These are phyloP conservation scores for Corvus moneduloides DNA, from an alignment of 2,113 vertebrate genomes.

Conservation along the genomic window DNA sequence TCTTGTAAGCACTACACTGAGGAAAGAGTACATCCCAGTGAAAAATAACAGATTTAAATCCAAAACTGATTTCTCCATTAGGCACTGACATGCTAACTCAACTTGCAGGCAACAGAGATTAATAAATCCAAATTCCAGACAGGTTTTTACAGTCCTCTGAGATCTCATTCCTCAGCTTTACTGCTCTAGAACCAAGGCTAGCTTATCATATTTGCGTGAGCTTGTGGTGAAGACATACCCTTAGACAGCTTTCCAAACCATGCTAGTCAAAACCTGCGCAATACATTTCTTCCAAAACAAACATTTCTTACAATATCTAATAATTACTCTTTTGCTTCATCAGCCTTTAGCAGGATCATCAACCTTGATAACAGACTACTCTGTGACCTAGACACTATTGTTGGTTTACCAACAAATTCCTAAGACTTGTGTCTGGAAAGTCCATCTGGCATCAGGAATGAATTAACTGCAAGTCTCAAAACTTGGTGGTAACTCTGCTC, in stretches of 20 bases:
- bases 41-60: not conserved
- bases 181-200: not conserved
- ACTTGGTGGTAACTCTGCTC: not conserved
- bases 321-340: not conserved
- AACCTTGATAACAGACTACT: not conserved
- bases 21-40: not conserved
- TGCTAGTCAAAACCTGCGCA: not conserved
- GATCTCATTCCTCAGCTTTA: not conserved
- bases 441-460: not conserved
- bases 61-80: not conserved
- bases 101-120: not conserved
- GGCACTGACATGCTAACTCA: not conserved
- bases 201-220: accelerated
- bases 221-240: not conserved
- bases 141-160: not conserved
- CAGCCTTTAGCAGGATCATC: not conserved
- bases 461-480: not conserved
- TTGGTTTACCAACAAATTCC: not conserved
- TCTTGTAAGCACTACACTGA: not conserved
- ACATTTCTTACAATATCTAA: not conserved
- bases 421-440: not conserved
- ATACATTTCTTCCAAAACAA: not conserved
- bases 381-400: not conserved
- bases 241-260: not conserved
- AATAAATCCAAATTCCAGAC: not conserved